Evolutionary conservation across 2,888 invertebrate genomes (phyloP).

Genomic region (Branchipolynoe longqiensis): DNA sequence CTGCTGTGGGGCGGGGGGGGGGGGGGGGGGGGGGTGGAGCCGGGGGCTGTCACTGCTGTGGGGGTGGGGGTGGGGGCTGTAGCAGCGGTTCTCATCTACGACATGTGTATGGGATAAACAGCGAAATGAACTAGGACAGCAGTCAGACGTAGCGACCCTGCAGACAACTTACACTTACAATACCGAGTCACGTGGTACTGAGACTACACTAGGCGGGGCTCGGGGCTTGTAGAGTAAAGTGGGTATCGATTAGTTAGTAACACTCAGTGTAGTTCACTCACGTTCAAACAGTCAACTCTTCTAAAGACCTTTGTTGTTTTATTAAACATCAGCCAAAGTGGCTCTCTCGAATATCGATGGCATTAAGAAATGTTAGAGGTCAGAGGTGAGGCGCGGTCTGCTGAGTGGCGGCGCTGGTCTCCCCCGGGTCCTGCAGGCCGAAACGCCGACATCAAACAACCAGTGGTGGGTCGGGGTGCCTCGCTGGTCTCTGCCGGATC

Average conservation of each 20-base stretch:
- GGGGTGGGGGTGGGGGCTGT: not conserved
- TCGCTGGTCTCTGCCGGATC: not conserved
- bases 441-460: not conserved
- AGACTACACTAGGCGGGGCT: not conserved
- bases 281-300: not conserved
- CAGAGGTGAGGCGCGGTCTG: not conserved
- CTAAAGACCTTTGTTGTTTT: not conserved
- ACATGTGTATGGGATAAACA: not conserved
- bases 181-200: not conserved
- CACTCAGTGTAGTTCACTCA: not conserved
- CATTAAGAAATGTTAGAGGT: not conserved
- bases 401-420: too few species aligned
- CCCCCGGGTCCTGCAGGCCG: not conserved
- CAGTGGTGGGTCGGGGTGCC: not conserved
- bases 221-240: not conserved
- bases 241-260: not conserved
- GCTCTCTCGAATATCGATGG: not conserved
- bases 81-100: not conserved
- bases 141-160: conserved; percentile 13
- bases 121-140: not conserved
- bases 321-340: conserved; percentile 18
- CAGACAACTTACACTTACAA: not conserved
- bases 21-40: not conserved
- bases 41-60: not conserved
- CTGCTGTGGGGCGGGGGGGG: too few species aligned